Evolutionary conservation across 2,888 invertebrate genomes (phyloP), one percentile per base, ranked within the genome.

Genomic region (Zygothrica quintamaculata): DNA sequence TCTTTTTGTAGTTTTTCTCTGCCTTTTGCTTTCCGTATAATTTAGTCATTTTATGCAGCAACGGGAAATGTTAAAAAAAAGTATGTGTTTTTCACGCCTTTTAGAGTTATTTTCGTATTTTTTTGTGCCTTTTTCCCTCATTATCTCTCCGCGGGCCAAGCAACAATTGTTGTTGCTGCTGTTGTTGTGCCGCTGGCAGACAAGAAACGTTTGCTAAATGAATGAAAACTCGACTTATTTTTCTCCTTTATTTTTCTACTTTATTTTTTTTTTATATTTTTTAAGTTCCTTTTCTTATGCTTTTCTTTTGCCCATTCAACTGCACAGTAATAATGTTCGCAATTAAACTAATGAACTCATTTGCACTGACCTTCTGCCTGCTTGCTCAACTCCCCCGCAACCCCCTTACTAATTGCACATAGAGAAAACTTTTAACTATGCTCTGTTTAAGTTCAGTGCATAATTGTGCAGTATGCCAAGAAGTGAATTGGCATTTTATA

Each of bases 271-370:
- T 13, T 25, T 12, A 6, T 11, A n/a, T 11, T 25, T 15, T 11
- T 33, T 39, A 15, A 33, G 26, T 39, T 39, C 7, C 16, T 34
- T 25, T n/a, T 15, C 18, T 36, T 22, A 65, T 62, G 76, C 36
- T 47, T 36, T 1, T 16, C 33, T 25, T 11, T 13, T 6, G 64
- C 42, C 18, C 61, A 46, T 50, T 65, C 37, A 37, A 70, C 59
- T 60, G 71, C 44, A 48, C 67, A 66, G 52, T 77, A 84, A 82
- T 73, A 84, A 70, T 84, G 77, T 59, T 77, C 75, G 82, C 77
- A 82, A 82, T 87, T 87, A 81, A 87, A 87, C 78, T 81, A 87
- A 87, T 81, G 87, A 82, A 82, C 87, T 67, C 85, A 78, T 81
- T 81, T 75, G 55, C 68, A 29, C 36, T 60, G 47, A 58, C 60